These are phyloP conservation scores for Sebastes taczanowskii DNA, from an alignment of 2,797 vertebrate species.

Conservation along the genomic window DNA sequence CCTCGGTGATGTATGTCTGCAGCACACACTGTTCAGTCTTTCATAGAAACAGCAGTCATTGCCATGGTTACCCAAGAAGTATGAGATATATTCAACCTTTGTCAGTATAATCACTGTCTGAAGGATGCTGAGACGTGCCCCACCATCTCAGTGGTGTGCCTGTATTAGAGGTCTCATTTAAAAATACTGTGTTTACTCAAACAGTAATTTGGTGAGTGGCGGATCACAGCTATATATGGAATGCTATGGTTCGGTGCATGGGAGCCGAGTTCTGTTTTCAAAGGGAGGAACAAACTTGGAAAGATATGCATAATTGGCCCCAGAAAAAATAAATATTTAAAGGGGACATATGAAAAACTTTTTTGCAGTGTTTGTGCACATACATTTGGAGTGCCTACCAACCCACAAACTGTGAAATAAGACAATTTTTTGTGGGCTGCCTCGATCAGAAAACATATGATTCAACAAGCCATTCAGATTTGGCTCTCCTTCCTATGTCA, in stretches of 20 bases:
- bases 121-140: constrained; percentile 38
- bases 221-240: background rate
- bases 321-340: background rate
- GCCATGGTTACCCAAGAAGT: constrained; percentile 70
- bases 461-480: too few relatives aligned
- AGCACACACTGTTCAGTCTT: constrained; percentile 28
- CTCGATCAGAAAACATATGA: too few relatives aligned
- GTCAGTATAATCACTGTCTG: constrained; percentile 51
- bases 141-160: background rate
- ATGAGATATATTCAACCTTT: constrained; percentile 43
- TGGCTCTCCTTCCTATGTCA: too few relatives aligned
- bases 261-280: background rate
- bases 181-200: background rate
- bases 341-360: too few relatives aligned
- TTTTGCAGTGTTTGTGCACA: too few relatives aligned
- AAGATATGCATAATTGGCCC: background rate
- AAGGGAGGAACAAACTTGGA: background rate
- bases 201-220: background rate
- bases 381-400: too few relatives aligned
- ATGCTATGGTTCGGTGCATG: background rate
- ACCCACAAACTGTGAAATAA: too few relatives aligned
- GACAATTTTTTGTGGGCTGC: too few relatives aligned
- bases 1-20: constrained; percentile 1
- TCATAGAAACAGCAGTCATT: constrained; percentile 53
- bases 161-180: constrained; percentile 9